These are phyloP conservation scores for Cnemophilus loriae DNA, from an alignment of 2,113 vertebrate genomes.

Conservation along the genomic window DNA sequence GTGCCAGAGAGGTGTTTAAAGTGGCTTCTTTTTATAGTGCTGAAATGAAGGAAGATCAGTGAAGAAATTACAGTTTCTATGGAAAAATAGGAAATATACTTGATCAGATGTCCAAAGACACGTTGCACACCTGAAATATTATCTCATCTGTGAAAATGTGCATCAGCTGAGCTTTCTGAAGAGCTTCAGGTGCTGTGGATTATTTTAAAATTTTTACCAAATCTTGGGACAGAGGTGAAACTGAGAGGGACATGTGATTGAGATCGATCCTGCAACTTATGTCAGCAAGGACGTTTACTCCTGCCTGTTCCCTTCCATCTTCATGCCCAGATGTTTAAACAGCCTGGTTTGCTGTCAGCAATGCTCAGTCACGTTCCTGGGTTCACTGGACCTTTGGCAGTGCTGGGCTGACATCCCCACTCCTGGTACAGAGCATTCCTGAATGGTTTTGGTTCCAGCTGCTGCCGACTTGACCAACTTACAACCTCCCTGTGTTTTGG, in stretches of 20 bases:
- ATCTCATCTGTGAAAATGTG: not conserved
- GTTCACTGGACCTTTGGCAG: not conserved
- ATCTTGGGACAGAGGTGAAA: not conserved
- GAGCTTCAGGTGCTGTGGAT: not conserved
- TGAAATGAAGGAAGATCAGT: not conserved
- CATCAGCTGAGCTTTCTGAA: not conserved
- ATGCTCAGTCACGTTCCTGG: not conserved
- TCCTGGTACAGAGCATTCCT: not conserved
- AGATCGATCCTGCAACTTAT: not conserved
- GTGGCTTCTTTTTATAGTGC: not conserved
- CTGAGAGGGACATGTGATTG: fast-evolving
- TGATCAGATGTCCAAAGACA: not conserved
- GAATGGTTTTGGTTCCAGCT: not conserved
- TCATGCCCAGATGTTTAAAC: fast-evolving
- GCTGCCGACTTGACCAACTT: not conserved
- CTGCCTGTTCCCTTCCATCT: not conserved
- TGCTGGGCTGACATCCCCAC: not conserved
- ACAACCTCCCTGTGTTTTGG: not conserved
- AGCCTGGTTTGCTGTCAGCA: not conserved
- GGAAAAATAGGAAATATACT: not conserved
- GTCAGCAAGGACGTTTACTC: not conserved
- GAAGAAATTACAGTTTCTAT: not conserved
- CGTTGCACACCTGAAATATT: not conserved
- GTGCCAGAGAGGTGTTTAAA: not conserved
- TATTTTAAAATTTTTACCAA: not conserved